phyloP scores from a whole-genome alignment of 2,888 invertebrate species.

The Prenolepis imparis region DNA sequence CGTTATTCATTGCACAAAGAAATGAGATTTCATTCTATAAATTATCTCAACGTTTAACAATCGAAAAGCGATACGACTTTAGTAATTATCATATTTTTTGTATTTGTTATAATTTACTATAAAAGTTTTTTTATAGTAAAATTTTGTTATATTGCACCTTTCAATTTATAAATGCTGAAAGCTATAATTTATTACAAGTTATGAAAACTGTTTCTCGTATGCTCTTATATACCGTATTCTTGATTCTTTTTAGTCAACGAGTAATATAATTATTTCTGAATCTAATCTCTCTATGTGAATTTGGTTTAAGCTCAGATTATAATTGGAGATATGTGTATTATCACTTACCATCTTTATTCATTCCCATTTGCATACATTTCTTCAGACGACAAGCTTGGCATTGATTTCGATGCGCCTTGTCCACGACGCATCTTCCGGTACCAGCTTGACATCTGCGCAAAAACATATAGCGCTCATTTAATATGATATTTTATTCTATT shows the following conservation, averaged over 20 bases:
- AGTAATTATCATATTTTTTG: constrained; percentile 11
- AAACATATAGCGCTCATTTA: constrained; percentile 23
- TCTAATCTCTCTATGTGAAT: background rate
- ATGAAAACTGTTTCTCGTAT: background rate
- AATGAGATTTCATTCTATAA: background rate
- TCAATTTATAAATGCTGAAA: background rate
- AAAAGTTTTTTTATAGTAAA: background rate
- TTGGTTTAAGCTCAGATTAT: background rate
- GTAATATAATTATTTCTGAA: background rate
- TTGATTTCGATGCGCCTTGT: constrained; percentile 99
- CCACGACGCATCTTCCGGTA: constrained; percentile 98
- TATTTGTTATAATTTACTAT: background rate
- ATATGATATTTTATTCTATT: background rate
- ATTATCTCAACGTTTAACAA: background rate
- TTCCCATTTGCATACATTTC: constrained; percentile 99
- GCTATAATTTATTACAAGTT: background rate
- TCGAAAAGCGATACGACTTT: background rate
- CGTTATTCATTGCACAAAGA: background rate
- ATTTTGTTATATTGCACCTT: background rate
- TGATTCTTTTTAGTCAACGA: background rate
- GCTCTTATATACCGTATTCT: background rate
- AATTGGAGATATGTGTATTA: background rate
- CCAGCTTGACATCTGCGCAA: constrained; percentile 98
- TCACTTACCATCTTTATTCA: constrained; percentile 99
- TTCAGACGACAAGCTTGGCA: constrained; percentile 99